Evolutionary conservation across 2,113 vertebrate species (phyloP).

Genomic region (Daubentonia madagascariensis): DNA sequence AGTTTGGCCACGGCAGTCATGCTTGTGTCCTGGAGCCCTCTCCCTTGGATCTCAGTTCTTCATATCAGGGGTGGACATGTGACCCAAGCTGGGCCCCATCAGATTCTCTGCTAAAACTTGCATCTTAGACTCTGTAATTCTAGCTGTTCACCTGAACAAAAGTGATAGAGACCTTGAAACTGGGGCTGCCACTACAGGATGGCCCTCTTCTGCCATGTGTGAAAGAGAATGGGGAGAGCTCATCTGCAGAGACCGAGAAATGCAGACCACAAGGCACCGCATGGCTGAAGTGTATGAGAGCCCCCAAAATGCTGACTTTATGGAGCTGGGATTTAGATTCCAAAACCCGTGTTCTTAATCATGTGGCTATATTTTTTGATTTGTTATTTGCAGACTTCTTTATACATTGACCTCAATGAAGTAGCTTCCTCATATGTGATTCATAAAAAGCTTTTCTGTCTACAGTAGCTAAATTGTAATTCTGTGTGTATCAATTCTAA

Average conservation of each 20-base stretch:
- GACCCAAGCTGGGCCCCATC: rapidly evolving
- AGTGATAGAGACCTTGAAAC: rapidly evolving
- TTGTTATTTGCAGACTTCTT: neutral
- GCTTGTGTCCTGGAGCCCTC: neutral
- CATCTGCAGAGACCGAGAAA: neutral
- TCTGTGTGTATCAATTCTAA: rapidly evolving
- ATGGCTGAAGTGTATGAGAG: rapidly evolving
- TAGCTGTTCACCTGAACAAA: neutral
- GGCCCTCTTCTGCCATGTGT: too few relatives aligned
- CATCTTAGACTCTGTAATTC: neutral
- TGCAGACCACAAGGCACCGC: neutral
- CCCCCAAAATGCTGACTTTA: rapidly evolving
- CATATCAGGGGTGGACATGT: neutral
- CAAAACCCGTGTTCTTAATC: rapidly evolving
- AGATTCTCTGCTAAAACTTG: neutral
- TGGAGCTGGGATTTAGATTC: neutral
- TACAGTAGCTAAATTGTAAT: rapidly evolving
- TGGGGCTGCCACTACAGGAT: too few relatives aligned
- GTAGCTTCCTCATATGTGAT: neutral
- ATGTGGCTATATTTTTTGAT: rapidly evolving
- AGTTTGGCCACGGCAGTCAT: rapidly evolving
- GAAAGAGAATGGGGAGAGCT: neutral
- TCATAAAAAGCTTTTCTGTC: neutral
- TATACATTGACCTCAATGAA: too few relatives aligned
- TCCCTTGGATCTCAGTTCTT: neutral